Conservation (phyloP, 2,888 invertebrate species). For the Selenia dentaria region DNA sequence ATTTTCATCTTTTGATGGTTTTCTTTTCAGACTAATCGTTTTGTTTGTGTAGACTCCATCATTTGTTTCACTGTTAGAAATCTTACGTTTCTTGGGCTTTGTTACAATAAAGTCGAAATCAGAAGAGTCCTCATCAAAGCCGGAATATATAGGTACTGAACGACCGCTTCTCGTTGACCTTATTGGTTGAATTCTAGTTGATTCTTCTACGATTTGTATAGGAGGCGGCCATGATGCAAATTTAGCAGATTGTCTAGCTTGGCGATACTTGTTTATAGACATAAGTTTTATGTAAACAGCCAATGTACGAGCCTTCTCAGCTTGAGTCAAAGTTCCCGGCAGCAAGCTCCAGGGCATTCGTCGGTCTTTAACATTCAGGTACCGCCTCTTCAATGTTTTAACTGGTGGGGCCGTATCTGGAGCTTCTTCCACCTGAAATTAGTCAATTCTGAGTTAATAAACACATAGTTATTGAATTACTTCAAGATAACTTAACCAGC, state of each 20-base stretch:
- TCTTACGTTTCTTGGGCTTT: slow-evolving; percentile 69
- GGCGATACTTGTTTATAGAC: slow-evolving; percentile 70
- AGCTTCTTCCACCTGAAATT: slow-evolving; percentile 49
- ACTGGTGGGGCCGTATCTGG: slow-evolving; percentile 32
- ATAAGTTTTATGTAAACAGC: slow-evolving; percentile 75
- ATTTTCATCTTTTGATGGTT: slow-evolving; percentile 66
- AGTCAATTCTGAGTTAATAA: too few species aligned
- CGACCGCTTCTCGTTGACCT: slow-evolving; percentile 75
- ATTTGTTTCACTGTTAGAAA: slow-evolving; percentile 57
- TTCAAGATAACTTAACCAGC: too few species aligned
- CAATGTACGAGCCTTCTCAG: slow-evolving; percentile 70
- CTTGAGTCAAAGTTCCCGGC: slow-evolving; percentile 59
- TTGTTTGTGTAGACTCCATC: slow-evolving; percentile 63
- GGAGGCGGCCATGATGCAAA: slow-evolving; percentile 73
- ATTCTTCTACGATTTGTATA: slow-evolving; percentile 71
- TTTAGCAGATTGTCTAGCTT: slow-evolving; percentile 64
- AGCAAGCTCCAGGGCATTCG: slow-evolving; percentile 78
- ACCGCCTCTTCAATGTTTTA: slow-evolving; percentile 65
- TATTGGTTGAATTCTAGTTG: slow-evolving; percentile 61
- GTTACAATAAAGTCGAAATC: slow-evolving; percentile 70
- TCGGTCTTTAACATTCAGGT: slow-evolving; percentile 69
- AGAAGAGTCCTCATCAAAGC: slow-evolving; percentile 74
- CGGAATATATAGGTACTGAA: slow-evolving; percentile 69
- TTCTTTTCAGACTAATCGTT: slow-evolving; percentile 68
- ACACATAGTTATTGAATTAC: too few species aligned